Evolutionary conservation across 1,140 invertebrate genomes (phyloP).

Genomic region (Cyclina sinensis): DNA sequence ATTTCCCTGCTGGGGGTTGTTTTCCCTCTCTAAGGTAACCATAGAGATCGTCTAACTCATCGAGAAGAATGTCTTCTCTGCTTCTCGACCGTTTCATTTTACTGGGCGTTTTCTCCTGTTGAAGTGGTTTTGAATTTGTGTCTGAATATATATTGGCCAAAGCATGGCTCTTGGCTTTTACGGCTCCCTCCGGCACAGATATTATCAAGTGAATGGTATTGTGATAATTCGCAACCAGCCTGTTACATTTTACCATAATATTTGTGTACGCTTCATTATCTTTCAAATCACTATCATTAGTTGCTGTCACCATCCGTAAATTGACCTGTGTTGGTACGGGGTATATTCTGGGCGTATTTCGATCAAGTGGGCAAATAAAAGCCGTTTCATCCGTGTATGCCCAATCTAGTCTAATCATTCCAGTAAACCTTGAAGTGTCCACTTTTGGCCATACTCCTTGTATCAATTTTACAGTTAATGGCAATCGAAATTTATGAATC

Average conservation of each 20-base stretch:
- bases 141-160: constrained; percentile 80
- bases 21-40: constrained; percentile 96
- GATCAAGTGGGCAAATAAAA: constrained; percentile 91
- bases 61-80: constrained; percentile 90
- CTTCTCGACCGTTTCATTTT: constrained; percentile 77
- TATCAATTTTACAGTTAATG: constrained; percentile 95
- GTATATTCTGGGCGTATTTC: constrained; percentile 91
- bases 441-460: constrained; percentile 93
- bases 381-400: constrained; percentile 91
- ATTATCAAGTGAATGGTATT: constrained; percentile 91
- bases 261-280: constrained; percentile 93
- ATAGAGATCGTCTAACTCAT: constrained; percentile 98
- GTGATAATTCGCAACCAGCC: constrained; percentile 93
- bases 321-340: constrained; percentile 94
- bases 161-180: constrained; percentile 79
- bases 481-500: constrained; percentile 93
- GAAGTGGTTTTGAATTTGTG: constrained; percentile 51
- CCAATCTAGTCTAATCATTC: constrained; percentile 92
- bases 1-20: constrained; percentile 90
- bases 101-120: constrained; percentile 83
- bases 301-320: constrained; percentile 93
- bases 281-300: constrained; percentile 94
- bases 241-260: constrained; percentile 93
- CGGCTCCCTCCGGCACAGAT: constrained; percentile 80
- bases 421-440: constrained; percentile 88